phyloP scores from a whole-genome alignment of 2,888 invertebrate genomes.

The Andricus curvator region DNA sequence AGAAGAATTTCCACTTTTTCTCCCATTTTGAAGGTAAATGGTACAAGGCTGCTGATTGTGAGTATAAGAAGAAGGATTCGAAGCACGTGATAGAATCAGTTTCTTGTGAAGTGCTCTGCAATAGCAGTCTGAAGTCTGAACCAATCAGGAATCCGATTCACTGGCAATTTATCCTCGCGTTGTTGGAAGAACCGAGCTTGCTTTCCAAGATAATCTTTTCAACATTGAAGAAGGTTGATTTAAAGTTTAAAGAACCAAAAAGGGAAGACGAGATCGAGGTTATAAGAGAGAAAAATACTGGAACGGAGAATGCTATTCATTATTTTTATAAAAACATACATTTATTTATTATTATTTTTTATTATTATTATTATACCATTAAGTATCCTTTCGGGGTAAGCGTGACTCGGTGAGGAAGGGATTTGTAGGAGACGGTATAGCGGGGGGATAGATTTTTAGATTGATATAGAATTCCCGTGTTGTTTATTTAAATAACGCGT shows the following conservation, averaged over 20 bases:
- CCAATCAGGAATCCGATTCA: constrained; percentile 39
- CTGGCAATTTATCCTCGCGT: constrained; percentile 34
- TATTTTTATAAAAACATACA: constrained; percentile 1
- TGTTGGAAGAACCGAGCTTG: constrained; percentile 31
- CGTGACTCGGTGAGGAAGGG: too few relatives aligned
- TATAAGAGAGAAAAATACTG: background rate
- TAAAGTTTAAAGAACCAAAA: constrained; percentile 34
- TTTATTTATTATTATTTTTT: too few relatives aligned
- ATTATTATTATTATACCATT: too few relatives aligned
- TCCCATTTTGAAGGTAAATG: background rate
- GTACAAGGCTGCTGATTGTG: constrained; percentile 24
- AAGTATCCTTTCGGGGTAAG: too few relatives aligned
- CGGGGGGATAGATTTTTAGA: too few relatives aligned
- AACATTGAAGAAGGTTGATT: constrained; percentile 22
- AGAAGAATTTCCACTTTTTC: constrained; percentile 8
- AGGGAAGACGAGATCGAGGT: constrained; percentile 10
- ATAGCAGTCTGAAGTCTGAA: constrained; percentile 21
- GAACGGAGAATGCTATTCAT: background rate
- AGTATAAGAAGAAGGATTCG: constrained; percentile 35
- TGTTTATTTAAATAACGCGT: too few relatives aligned
- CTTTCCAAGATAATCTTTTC: constrained; percentile 27
- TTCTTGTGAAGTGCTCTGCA: constrained; percentile 33
- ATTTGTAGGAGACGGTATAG: too few relatives aligned
- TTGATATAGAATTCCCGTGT: too few relatives aligned
- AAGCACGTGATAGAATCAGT: constrained; percentile 40